Conservation (phyloP, 2,113 vertebrate species). For the Mastomys coucha region DNA sequence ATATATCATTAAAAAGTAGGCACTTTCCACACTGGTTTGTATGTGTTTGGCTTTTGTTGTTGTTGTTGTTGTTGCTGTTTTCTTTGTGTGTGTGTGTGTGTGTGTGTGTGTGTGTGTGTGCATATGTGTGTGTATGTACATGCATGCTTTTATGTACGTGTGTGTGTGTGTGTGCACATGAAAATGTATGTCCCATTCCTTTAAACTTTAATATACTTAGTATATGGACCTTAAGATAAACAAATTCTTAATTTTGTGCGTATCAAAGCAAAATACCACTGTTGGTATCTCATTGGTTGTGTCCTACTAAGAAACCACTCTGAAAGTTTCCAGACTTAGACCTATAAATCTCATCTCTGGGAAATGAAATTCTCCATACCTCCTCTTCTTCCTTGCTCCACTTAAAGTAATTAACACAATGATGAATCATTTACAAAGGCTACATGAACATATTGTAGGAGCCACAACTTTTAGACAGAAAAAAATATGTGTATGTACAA, state of each 20-base stretch:
- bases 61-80: not conserved
- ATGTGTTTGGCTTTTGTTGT: too few relatives aligned
- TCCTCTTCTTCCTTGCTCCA: not conserved
- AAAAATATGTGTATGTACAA: not conserved
- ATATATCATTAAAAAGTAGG: not conserved
- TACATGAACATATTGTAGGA: not conserved
- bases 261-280: not conserved
- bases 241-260: not conserved
- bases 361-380: not conserved
- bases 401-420: not conserved
- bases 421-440: constrained; percentile 49
- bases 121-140: not conserved
- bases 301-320: not conserved
- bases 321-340: not conserved
- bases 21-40: not conserved
- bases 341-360: not conserved
- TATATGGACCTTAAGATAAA: not conserved
- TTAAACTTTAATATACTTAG: not conserved
- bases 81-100: not conserved
- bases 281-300: not conserved
- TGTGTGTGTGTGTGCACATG: too few relatives aligned
- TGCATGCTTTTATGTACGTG: rapidly evolving
- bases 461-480: not conserved
- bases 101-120: not conserved
- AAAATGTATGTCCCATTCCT: not conserved